Evolutionary conservation across 1,140 invertebrate genomes (phyloP), one percentile per base, ranked within the genome.

Genomic region (Polypedilum vanderplanki): DNA sequence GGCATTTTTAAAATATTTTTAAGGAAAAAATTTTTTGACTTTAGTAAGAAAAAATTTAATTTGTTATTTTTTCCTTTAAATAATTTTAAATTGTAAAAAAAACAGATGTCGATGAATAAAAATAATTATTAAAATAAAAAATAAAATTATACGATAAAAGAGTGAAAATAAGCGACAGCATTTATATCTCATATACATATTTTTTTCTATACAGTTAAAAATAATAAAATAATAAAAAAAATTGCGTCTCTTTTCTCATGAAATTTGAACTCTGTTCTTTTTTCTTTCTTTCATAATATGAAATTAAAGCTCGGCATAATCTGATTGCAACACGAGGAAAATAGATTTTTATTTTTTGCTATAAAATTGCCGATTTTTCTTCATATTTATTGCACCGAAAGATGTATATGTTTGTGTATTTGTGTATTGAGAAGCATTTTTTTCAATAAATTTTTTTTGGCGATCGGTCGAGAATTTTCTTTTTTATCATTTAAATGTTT

Each of bases 301-400:
- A 57, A 57, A 57, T 57, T 57, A 57, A 57, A 57, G 46, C 46
- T 57, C 46, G 46, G 46, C 46, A 57, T 57, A 57, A 57, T 57
- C 9, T 12, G 46, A 15, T 57, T 33, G 24, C 24, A 33, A 33
- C 24, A 33, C 24, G 24, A 33, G 24, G 24, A 33, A 33, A 33
- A 33, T 33, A 33, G 24, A 3, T 33, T 33, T 33, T 33, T 33
- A 3, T 33, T 33, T 33, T 33, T 33, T 33, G 24, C 24, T 33
- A 33, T 33, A 33, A 33, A 33, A 33, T 33, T 33, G 24, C 24
- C 24, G 12, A 57, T 57, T 57, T 46, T 46, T 46, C 15, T 57
- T n/a, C n/a, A 57, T 12, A 57, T 57, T 57, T 57, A 57, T 57
- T 57, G 46, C 46, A 57, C 12, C 46, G n/a, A n/a, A n/a, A 57